These are phyloP conservation scores for Pelecanoides urinatrix DNA, from an alignment of 2,113 vertebrate species.

Conservation along the genomic window DNA sequence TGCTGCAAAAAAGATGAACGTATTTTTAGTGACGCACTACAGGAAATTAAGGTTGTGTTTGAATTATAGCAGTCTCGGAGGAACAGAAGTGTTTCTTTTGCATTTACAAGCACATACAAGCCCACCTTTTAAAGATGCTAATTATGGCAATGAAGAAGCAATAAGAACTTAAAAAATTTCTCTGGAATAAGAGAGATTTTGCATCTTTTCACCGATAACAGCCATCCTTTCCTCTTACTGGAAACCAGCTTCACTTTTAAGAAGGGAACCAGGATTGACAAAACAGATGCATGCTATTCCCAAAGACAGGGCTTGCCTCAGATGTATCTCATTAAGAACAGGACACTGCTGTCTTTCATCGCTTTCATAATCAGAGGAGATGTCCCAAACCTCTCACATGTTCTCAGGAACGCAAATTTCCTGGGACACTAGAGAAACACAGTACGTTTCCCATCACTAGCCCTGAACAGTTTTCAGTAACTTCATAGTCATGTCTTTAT, in stretches of 20 bases:
- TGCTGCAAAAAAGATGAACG: neutral
- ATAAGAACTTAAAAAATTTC: neutral
- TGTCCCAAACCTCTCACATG: neutral
- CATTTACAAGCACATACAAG: neutral
- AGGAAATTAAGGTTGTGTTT: neutral
- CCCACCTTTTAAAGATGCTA: neutral
- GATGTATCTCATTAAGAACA: rapidly evolving
- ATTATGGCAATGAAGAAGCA: neutral
- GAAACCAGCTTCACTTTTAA: neutral
- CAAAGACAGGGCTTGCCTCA: neutral
- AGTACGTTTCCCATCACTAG: neutral
- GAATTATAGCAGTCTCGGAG: neutral
- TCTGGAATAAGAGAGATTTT: neutral
- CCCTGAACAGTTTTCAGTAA: neutral
- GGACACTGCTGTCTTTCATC: neutral
- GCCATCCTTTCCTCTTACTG: neutral
- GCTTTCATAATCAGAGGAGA: neutral
- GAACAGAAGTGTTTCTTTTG: neutral
- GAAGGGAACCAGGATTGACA: neutral
- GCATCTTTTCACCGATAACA: neutral
- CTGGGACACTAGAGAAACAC: neutral
- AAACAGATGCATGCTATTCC: neutral
- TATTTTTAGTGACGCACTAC: neutral
- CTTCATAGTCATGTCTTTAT: neutral
- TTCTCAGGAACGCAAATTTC: neutral